Percentiles rank a stretch among this genome's conserved stretches.
Conservation (phyloP, 2,888 invertebrate species). For the Nysson spinosus region DNA sequence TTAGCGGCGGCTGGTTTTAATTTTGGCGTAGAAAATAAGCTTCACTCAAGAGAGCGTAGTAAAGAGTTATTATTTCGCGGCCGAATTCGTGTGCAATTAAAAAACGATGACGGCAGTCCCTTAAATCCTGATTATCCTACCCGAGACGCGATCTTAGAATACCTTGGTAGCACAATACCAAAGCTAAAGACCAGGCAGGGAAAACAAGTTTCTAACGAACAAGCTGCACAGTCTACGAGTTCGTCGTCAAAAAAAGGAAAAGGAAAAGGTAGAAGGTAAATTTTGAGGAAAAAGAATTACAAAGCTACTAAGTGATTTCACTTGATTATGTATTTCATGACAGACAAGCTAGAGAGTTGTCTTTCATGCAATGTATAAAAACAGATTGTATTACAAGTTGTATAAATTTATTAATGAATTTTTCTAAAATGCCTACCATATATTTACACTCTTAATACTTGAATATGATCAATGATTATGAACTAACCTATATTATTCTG, state of each 20-base stretch:
- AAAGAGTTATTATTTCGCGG: slow-evolving; percentile 92
- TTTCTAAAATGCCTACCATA: slow-evolving; percentile 3
- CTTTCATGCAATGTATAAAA: slow-evolving; percentile 8
- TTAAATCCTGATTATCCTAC: slow-evolving; percentile 85
- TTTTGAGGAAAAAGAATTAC: background rate
- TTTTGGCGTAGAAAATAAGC: slow-evolving; percentile 94
- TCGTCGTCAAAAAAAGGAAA: slow-evolving; percentile 74
- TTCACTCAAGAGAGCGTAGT: slow-evolving; percentile 93
- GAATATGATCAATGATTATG: slow-evolving; percentile 13
- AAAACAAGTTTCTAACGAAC: slow-evolving; percentile 77
- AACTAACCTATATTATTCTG: background rate
- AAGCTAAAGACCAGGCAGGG: slow-evolving; percentile 90
- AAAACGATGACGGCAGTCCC: slow-evolving; percentile 91
- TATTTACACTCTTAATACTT: slow-evolving; percentile 1
- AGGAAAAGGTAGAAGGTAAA: slow-evolving; percentile 78
- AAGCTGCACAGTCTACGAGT: slow-evolving; percentile 69
- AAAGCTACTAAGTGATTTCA: slow-evolving; percentile 10
- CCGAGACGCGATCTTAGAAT: slow-evolving; percentile 87
- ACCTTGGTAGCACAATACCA: slow-evolving; percentile 91
- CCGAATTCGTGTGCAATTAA: slow-evolving; percentile 94
- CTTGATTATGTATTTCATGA: slow-evolving; percentile 10
- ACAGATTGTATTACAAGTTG: slow-evolving; percentile 24
- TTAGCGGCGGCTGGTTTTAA: slow-evolving; percentile 89
- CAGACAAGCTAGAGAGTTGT: slow-evolving; percentile 9
- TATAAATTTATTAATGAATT: slow-evolving; percentile 4